Conservation (phyloP, 2,888 invertebrate genomes). For the Oegoconia quadripuncta region DNA sequence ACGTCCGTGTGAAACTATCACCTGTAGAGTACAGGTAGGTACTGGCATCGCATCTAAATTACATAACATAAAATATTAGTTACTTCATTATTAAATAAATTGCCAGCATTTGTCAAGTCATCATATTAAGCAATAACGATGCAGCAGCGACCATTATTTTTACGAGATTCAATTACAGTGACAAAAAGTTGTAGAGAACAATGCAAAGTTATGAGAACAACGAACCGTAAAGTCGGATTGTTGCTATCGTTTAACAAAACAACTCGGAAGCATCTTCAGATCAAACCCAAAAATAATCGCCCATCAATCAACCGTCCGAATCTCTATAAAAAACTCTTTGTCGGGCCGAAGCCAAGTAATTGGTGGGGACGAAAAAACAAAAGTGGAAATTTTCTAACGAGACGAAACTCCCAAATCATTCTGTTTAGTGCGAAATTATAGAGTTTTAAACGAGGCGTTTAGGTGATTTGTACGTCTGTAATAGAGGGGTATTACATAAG, state of each 20-base stretch:
- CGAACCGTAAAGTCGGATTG: slow-evolving; percentile 36
- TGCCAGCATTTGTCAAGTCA: slow-evolving; percentile 13
- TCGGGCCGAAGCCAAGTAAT: slow-evolving; percentile 59
- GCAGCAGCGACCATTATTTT: slow-evolving; percentile 19
- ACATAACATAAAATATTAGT: too few relatives aligned
- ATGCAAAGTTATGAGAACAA: slow-evolving; percentile 39
- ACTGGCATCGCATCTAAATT: too few relatives aligned
- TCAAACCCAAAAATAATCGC: slow-evolving; percentile 68
- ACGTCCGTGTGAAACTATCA: too few relatives aligned
- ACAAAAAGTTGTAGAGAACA: slow-evolving; percentile 39
- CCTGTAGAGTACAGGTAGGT: too few relatives aligned
- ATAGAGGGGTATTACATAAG: slow-evolving; percentile 63
- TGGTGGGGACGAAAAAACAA: slow-evolving; percentile 67
- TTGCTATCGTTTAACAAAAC: slow-evolving; percentile 50
- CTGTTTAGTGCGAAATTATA: slow-evolving; percentile 77
- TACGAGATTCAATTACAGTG: slow-evolving; percentile 31
- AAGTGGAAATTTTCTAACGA: slow-evolving; percentile 73
- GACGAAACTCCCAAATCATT: slow-evolving; percentile 70
- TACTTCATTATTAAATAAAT: slow-evolving; percentile 1
- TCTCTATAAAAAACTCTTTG: slow-evolving; percentile 60
- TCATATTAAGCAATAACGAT: slow-evolving; percentile 22
- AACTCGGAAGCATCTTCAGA: slow-evolving; percentile 65
- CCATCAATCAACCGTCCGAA: slow-evolving; percentile 66
- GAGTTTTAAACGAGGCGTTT: slow-evolving; percentile 70
- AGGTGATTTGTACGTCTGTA: slow-evolving; percentile 63